Percentiles rank a stretch among this genome's conserved stretches.
Evolutionary conservation across 2,888 invertebrate species (phyloP).

Genomic region (Leptopterna dolabrata): DNA sequence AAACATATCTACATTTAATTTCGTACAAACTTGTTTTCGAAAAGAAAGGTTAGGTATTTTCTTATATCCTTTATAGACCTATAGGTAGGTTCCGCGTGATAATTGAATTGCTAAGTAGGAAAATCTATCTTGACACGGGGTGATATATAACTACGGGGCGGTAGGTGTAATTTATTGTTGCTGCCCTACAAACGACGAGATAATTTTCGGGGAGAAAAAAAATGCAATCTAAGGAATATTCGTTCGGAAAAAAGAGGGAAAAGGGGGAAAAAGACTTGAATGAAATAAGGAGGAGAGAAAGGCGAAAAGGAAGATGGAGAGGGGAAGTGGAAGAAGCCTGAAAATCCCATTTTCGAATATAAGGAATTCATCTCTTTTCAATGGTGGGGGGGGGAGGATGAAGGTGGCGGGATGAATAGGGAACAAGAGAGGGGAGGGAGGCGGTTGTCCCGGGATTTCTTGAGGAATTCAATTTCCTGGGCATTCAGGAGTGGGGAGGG

Average conservation of each 20-base stretch:
- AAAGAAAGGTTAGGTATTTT: too few species aligned
- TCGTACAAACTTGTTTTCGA: too few species aligned
- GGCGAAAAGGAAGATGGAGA: neutral
- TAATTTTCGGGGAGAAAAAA: neutral
- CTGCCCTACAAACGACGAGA: neutral
- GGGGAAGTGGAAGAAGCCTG: neutral
- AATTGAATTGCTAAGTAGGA: neutral
- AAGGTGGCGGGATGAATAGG: neutral
- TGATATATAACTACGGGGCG: neutral
- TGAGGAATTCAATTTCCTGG: slow-evolving; percentile 48
- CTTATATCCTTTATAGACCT: too few species aligned
- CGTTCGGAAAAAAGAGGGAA: neutral
- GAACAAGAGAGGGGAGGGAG: neutral
- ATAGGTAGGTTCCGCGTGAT: too few species aligned
- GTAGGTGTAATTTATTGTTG: neutral
- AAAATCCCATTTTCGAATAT: slow-evolving; percentile 46
- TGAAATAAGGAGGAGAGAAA: slow-evolving; percentile 12
- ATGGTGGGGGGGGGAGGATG: neutral
- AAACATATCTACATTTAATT: too few species aligned
- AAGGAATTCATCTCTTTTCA: slow-evolving; percentile 47
- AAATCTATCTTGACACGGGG: neutral
- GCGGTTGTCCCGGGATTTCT: slow-evolving; percentile 31
- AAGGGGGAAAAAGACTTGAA: neutral
- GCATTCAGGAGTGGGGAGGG: neutral
- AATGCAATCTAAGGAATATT: neutral